Percentiles rank a stretch among this genome's conserved stretches.
These are phyloP conservation scores for Callithrix jacchus DNA, from an alignment of 2,113 vertebrate species.

Conservation along the genomic window DNA sequence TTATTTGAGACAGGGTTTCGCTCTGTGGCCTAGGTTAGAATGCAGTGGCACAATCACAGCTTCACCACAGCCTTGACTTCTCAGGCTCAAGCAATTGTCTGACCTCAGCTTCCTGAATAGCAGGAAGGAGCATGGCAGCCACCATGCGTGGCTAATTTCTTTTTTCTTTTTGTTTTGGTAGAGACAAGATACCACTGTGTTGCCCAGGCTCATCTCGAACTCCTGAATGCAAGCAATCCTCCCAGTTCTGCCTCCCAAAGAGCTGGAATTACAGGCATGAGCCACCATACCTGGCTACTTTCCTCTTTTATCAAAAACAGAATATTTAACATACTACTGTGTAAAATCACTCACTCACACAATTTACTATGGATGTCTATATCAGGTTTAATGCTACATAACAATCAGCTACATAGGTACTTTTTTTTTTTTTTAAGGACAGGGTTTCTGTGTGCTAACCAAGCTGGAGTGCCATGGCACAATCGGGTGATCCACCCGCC, in stretches of 20 bases:
- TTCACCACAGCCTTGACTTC: too few relatives aligned
- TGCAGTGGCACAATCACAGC: too few relatives aligned
- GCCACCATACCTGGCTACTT: not conserved
- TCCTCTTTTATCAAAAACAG: not conserved
- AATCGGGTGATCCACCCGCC: too few relatives aligned
- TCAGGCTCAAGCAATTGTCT: too few relatives aligned
- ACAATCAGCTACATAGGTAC: not conserved
- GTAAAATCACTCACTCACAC: not conserved
- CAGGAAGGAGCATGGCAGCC: not conserved
- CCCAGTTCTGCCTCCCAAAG: not conserved
- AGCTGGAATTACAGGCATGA: not conserved
- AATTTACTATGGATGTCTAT: not conserved
- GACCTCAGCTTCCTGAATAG: not conserved
- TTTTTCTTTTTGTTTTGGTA: not conserved
- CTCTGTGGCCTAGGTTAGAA: too few relatives aligned
- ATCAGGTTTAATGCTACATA: not conserved
- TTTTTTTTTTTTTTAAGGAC: not conserved
- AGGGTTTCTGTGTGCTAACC: not conserved
- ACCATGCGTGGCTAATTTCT: not conserved
- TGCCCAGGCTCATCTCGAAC: not conserved
- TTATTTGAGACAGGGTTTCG: too few relatives aligned
- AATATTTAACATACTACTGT: not conserved
- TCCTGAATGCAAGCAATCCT: not conserved
- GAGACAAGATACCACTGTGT: not conserved
- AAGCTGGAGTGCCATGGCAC: not conserved